Evolutionary conservation across 2,113 vertebrate genomes (phyloP).

Genomic region (Saccopteryx bilineata): DNA sequence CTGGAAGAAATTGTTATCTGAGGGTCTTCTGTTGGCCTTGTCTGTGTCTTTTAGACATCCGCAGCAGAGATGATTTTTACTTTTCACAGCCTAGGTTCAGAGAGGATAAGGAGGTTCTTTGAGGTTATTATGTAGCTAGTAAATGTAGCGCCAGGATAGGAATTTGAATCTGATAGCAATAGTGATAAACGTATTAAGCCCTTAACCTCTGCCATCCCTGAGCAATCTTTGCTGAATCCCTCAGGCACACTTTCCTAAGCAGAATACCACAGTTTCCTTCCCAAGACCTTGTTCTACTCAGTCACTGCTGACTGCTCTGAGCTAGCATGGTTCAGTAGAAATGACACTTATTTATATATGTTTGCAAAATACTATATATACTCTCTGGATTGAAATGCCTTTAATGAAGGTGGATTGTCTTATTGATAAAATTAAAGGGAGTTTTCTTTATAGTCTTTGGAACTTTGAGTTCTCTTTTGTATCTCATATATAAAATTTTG

Average conservation of each 20-base stretch:
- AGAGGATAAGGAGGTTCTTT: not conserved
- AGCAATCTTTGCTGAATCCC: not conserved
- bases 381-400: slow-evolving; percentile 20
- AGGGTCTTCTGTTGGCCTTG: not conserved
- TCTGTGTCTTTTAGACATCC: not conserved
- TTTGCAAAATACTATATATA: not conserved
- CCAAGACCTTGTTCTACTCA: not conserved
- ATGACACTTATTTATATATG: not conserved
- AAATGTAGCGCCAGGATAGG: not conserved
- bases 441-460: slow-evolving; percentile 50
- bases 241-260: not conserved
- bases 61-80: slow-evolving; percentile 14
- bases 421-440: slow-evolving; percentile 41
- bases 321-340: not conserved
- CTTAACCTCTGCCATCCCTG: not conserved
- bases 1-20: not conserved
- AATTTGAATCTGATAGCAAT: not conserved
- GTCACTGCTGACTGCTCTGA: not conserved
- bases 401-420: slow-evolving; percentile 44
- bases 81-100: slow-evolving; percentile 31
- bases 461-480: slow-evolving; percentile 18
- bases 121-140: not conserved
- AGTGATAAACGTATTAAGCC: not conserved
- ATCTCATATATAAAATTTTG: not conserved
- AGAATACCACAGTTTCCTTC: not conserved